Evolutionary conservation across 2,113 vertebrate species (phyloP).

Genomic region (Mohoua ochrocephala): DNA sequence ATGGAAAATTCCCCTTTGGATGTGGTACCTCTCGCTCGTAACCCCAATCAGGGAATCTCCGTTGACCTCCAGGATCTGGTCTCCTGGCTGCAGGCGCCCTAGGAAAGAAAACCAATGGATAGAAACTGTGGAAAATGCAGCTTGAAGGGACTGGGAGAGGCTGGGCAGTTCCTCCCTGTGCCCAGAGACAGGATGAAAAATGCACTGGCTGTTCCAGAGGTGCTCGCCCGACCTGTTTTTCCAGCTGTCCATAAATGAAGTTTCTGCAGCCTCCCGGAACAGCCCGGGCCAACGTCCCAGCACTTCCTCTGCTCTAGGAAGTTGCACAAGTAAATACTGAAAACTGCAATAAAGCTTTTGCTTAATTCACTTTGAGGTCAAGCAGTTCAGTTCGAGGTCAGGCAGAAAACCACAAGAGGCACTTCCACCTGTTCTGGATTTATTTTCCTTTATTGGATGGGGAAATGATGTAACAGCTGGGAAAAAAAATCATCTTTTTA

Average conservation of each 20-base stretch:
- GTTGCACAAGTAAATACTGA: background rate
- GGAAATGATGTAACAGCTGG: background rate
- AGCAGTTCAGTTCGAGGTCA: background rate
- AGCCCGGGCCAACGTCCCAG: background rate
- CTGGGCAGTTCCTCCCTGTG: background rate
- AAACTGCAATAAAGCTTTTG: background rate
- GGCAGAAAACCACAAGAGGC: background rate
- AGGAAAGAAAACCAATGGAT: background rate
- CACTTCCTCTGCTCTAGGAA: background rate
- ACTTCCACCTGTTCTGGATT: background rate
- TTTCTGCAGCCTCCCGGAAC: background rate
- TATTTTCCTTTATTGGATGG: background rate
- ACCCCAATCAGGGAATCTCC: constrained; percentile 85
- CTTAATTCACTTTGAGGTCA: background rate
- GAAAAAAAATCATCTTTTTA: background rate
- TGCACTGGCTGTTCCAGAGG: background rate
- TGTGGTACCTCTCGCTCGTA: constrained; percentile 83
- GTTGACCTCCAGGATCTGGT: constrained; percentile 92
- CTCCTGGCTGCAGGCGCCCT: constrained; percentile 87
- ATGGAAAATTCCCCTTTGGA: background rate
- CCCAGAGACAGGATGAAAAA: constrained; percentile 7
- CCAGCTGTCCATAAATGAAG: background rate
- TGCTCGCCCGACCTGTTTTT: background rate
- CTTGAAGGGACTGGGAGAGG: constrained; percentile 34
- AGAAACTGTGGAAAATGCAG: constrained; percentile 33